Evolutionary conservation across 2,888 invertebrate species (phyloP), one percentile per base, ranked within the genome.

Genomic region (Agrilus biguttatus): DNA sequence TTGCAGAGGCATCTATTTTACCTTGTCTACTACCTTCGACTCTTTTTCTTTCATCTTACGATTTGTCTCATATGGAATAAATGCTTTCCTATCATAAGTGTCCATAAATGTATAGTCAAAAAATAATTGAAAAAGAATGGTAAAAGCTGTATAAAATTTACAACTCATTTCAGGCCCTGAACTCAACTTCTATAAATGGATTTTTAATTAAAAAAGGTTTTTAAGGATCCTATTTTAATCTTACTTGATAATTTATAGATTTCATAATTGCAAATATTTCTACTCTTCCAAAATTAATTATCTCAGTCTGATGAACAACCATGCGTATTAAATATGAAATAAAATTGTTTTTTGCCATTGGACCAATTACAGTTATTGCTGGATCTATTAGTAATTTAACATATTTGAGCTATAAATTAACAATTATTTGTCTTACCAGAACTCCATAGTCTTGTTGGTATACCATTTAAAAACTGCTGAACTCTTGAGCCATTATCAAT

Each of bases 91-190:
- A 0, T 80, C 76, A 46, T 81, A 65, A 58, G 70, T 73, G 3
- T 71, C 71, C 12, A 86, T 59, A 14, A 78, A 58, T 55, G 76
- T 67, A 52, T 66, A 70, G 50, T 81, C 72, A 59, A 85, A 85
- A 33, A 86, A 66, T 37, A 77, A 60, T 63, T 83, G 78, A 55
- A 83, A 83, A 17, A 85, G 57, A 21, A 82, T 71, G 38, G 77
- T 71, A 12, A 70, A 59, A 5, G 72, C 63, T 51, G 75, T 72
- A 52, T 82, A 79, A 0, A 64, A 50, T 39, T 65, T 49, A 47
- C 69, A 66, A 46, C 75, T 74, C 39, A 71, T 63, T 38, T 70
- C 64, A 38, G 66, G 70, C 50, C 69, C 70, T 56, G 76, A 73
- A 50, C 77, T 72, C 53, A 77, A 69, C 65, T 74, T 67, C 71